Evolutionary conservation across 1,140 invertebrate species (phyloP), one percentile per base, ranked within the genome.

Genomic region (Camponotus pennsylvanicus): DNA sequence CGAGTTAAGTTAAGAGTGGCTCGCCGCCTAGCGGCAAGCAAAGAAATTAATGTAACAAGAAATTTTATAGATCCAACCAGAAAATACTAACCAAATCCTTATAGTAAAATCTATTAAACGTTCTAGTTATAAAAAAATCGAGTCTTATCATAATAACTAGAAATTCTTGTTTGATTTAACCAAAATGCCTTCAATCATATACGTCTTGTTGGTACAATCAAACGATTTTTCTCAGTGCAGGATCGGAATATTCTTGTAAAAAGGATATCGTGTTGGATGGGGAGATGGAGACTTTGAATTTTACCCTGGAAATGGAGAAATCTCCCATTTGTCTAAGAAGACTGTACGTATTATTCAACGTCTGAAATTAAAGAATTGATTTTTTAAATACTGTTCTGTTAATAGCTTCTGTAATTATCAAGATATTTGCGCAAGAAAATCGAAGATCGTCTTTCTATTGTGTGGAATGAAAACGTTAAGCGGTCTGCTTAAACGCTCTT

Each of bases 351-450:
- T 64, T 45, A 15, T 32, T 64, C 9, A 32, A 64, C 32, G 27
- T 37, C 42, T 37, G 42, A n/a, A 37, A 64, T 79, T 37, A 69
- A 69, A 79, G 69, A 27, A 21, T 40, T 8, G 34, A 15, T 13
- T 18, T 34, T 70, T 52, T 55, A 70, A 70, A 55, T 57, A 37
- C 34, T 27, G 40, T 1, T 40, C n/a, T 40, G 45, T 37, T 69
- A 79, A 71, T 70, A 80, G 78, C 78, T 71, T 59, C 34, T 40
- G 34, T 49, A 82, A 82, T 82, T 82, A 71, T 82, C 66, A 69
- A 40, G 45, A 55, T 57, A 45, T 70, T 42, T 37, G 5, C 32
- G 63, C 32, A 40, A 21, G 79, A 45, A 73, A 73, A 82, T 82
- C 52, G 67, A 73, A 82, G 13, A 82, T 82, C 40, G 55, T 27